Conservation (phyloP, 2,888 invertebrate species). For the Patella caerulea region DNA sequence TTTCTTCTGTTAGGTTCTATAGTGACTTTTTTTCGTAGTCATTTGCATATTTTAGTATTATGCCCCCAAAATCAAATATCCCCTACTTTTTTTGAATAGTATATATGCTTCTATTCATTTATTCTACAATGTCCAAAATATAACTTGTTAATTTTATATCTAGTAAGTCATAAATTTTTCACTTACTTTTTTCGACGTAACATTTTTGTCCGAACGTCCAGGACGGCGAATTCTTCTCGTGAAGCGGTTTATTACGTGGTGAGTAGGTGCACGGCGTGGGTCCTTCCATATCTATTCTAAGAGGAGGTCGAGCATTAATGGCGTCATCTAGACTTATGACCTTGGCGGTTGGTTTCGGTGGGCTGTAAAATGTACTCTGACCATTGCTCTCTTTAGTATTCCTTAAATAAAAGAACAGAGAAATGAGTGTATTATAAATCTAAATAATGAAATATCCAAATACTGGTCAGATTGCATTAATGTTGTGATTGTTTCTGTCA, state of each 20-base stretch:
- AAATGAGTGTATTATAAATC: too few species aligned
- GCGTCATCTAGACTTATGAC: slow-evolving; percentile 65
- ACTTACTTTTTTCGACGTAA: slow-evolving; percentile 62
- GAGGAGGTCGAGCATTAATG: slow-evolving; percentile 61
- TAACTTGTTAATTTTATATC: too few species aligned
- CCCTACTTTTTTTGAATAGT: too few species aligned
- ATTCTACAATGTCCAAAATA: too few species aligned
- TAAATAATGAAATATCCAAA: too few species aligned
- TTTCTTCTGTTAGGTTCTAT: too few species aligned
- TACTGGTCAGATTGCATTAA: too few species aligned
- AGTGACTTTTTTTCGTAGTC: too few species aligned
- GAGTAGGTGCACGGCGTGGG: slow-evolving; percentile 66
- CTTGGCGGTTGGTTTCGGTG: slow-evolving; percentile 54
- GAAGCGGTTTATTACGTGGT: slow-evolving; percentile 59
- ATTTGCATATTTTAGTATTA: too few species aligned
- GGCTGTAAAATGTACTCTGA: slow-evolving; percentile 57
- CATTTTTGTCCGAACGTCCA: slow-evolving; percentile 64
- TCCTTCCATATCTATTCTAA: slow-evolving; percentile 66
- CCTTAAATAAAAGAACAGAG: slow-evolving; percentile 29
- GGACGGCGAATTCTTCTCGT: slow-evolving; percentile 65
- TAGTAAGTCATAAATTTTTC: not conserved
- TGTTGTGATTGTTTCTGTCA: too few species aligned
- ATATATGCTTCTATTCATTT: too few species aligned
- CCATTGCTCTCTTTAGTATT: slow-evolving; percentile 43
- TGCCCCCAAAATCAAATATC: too few species aligned